Evolutionary conservation across 2,113 vertebrate genomes (phyloP), one percentile per base, ranked within the genome.

Genomic region (Oncorhynchus kisutch): DNA sequence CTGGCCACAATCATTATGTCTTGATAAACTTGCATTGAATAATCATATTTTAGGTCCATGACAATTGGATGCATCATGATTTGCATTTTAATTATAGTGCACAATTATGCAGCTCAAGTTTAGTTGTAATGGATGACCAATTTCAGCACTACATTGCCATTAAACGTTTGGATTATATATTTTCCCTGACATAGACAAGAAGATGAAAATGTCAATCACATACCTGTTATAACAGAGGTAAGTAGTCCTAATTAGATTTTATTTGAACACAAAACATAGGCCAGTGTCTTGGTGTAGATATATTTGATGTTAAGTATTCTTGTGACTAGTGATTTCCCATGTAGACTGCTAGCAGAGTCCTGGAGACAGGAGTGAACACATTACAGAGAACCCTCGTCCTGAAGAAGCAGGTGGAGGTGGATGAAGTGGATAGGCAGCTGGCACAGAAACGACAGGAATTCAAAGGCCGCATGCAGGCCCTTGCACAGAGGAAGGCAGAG

Each of bases 361-460:
- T 94, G 59, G 81, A 90, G 59, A 88, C 79, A 1, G 90, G 89
- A n/a, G 81, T 91, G 65, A 91, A 91, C 78, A 91, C 80, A 0
- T 73, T 94, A 24, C 93, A 94, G 81, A 92, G 80, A 54, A 92
- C 92, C 3, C 74, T 86, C 1, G 76, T 95, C 71, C 76, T 94
- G 78, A 92, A 89, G 82, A 95, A 91, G 80, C 88, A 89, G 74
- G 85, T 90, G 2, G 87, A 94, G 85, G 70, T 94, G 75, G 82
- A 91, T 0, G 34, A 82, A 3, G 72, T 94, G 71, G 86, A 93
- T 67, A 70, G 77, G 51, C 82, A 85, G 5, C 88, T 96, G 0
- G 1, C 75, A 51, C 82, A 85, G 14, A 95, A 95, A 83, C 88
- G 31, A 4, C 81, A 90, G 54, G 92, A 94, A 57, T 92, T 94